Conservation (phyloP, 64 coral and sea anemone species). For the Montipora capricornis region DNA sequence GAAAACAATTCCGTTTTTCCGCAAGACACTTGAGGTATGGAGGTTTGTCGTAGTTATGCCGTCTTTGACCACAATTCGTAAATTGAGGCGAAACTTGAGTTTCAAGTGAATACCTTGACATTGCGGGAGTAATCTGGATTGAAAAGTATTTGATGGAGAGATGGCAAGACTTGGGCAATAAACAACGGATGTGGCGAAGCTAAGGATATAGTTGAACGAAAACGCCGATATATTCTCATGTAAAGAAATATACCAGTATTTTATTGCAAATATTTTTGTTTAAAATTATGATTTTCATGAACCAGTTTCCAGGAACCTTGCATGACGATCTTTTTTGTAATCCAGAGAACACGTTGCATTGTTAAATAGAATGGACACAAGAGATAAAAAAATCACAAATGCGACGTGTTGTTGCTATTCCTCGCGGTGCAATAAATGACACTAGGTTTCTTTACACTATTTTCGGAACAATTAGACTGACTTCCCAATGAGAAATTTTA, state of each 20-base stretch:
- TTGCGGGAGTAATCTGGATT: neutral
- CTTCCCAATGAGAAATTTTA: neutral
- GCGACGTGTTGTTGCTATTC: neutral
- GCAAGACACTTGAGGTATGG: neutral
- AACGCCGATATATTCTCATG: neutral
- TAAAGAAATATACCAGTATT: neutral
- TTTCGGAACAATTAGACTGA: slow-evolving; percentile 4
- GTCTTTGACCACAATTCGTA: neutral
- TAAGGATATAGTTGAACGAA: neutral
- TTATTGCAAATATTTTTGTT: neutral
- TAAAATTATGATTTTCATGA: neutral
- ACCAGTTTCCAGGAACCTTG: neutral
- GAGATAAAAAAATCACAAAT: neutral
- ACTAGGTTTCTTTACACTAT: neutral
- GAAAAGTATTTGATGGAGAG: neutral
- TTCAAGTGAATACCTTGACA: neutral
- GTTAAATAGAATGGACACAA: neutral
- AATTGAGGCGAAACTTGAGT: neutral
- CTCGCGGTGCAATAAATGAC: neutral
- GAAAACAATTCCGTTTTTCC: neutral
- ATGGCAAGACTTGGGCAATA: neutral
- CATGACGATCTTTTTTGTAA: neutral
- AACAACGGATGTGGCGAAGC: neutral
- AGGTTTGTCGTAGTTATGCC: neutral
- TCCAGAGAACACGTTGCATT: neutral